These are phyloP conservation scores for Chymomyza amoena DNA, from an alignment of 2,888 invertebrate genomes.

Conservation along the genomic window DNA sequence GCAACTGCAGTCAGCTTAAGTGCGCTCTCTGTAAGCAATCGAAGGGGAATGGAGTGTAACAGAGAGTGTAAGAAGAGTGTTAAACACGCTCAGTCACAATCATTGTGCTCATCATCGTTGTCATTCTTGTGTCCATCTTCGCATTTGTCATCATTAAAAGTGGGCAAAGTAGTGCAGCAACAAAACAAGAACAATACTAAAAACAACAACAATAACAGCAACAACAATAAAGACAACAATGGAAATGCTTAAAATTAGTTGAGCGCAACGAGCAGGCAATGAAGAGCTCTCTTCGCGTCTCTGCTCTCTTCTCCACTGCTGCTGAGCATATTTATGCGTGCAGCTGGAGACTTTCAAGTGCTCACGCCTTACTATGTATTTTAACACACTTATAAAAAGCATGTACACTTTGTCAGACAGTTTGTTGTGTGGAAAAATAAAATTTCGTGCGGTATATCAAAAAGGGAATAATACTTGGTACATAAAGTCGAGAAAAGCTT, in stretches of 20 bases:
- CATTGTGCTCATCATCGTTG: not conserved
- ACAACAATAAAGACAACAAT: not conserved
- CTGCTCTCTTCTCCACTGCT: not conserved
- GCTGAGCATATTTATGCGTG: too few relatives aligned
- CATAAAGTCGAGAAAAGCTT: too few relatives aligned
- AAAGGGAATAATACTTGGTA: too few relatives aligned
- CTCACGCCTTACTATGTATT: not conserved
- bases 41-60: too few relatives aligned
- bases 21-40: not conserved
- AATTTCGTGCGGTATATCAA: too few relatives aligned
- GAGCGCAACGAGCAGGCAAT: not conserved
- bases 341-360: not conserved
- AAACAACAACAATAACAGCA: not conserved
- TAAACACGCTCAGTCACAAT: not conserved
- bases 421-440: not conserved
- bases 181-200: not conserved
- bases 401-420: not conserved
- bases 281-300: not conserved
- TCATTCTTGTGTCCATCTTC: not conserved
- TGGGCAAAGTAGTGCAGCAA: slow-evolving; percentile 13
- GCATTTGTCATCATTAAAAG: slow-evolving; percentile 69
- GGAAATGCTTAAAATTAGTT: not conserved
- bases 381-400: not conserved
- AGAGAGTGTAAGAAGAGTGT: not conserved
- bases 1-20: not conserved